Base-by-base conservation (phyloP, 2,888 invertebrate species). In the Ellobium chinense region DNA sequence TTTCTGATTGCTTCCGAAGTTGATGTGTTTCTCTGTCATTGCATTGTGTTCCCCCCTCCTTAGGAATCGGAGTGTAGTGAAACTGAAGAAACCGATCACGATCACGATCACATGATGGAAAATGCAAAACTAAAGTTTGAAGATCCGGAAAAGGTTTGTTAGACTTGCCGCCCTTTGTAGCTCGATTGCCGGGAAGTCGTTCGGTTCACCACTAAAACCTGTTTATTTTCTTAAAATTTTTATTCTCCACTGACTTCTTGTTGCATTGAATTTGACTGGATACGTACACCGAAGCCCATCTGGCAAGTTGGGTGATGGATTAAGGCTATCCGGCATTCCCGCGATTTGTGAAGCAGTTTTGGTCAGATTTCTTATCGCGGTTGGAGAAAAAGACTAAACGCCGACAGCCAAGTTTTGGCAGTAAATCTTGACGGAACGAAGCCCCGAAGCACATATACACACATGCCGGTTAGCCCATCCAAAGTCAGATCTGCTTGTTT, bases 41-140 rank as follows among this genome's bases (percentile, higher is more conserved):
- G 70, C 70, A 34, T 70, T 56, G 14, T 70, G 56, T 70, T 70
- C 31, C 54, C 56, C 56, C 70, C 56, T 21, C 34, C 31, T 12
- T 70, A 70, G 70, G 70, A 56, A n/a, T 70, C 70, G 14, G 56
- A 70, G 70, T 34, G 34, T 56, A 70, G 70, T 56, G 70, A 70
- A 31, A 54, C 56, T 31, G n/a, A n/a, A n/a, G n/a, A n/a, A n/a
- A n/a, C n/a, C n/a, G n/a, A n/a, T n/a, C n/a, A n/a, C n/a, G 56
- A 70, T 18, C n/a, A 56, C 56, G 29, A 37, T 70, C 39, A 54
- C 56, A 34, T 14, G 34, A 70, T 70, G 70, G 70, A 70, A 21
- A 70, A 56, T 56, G 56, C 2, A 2, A 70, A 56, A 70, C 70
- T 56, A 56, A 70, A 56, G 46, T n/a, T 31, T 70, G 70, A 70